Percentiles rank a stretch among this genome's conserved stretches.
Conservation (phyloP, 2,888 invertebrate species). For the Stictocephala bisonia region DNA sequence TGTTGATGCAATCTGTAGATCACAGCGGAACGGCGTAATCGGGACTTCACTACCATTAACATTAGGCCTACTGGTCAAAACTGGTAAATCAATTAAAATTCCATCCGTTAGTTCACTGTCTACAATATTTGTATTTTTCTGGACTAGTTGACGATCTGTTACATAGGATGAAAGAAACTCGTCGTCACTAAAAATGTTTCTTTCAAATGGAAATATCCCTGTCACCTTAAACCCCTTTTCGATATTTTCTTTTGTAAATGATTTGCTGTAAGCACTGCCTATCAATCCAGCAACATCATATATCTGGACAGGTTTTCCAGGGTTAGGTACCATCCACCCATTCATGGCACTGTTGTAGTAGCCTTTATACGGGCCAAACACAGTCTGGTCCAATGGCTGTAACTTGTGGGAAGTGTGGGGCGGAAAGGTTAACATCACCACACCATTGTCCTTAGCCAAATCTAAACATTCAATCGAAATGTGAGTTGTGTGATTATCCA, state of each 20-base stretch:
- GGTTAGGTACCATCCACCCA: slow-evolving; percentile 23
- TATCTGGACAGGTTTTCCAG: slow-evolving; percentile 18
- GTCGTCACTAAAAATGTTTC: slow-evolving; percentile 9
- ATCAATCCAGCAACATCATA: slow-evolving; percentile 31
- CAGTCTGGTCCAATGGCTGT: slow-evolving; percentile 18
- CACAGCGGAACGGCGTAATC: too few relatives aligned
- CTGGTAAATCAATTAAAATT: too few relatives aligned
- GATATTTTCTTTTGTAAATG: slow-evolving; percentile 18
- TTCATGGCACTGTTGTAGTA: slow-evolving; percentile 17
- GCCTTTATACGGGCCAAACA: slow-evolving; percentile 37
- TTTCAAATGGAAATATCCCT: slow-evolving; percentile 19
- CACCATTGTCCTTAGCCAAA: neutral
- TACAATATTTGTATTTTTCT: too few relatives aligned
- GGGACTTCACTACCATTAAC: too few relatives aligned
- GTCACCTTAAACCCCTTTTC: slow-evolving; percentile 18
- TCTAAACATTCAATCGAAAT: neutral
- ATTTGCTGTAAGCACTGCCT: neutral
- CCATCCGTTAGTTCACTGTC: too few relatives aligned
- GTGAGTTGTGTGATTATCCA: slow-evolving; percentile 14
- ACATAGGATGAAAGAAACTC: slow-evolving; percentile 20
- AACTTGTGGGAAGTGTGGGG: slow-evolving; percentile 48
- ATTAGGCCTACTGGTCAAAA: too few relatives aligned
- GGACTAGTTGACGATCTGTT: too few relatives aligned
- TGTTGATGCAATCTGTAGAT: too few relatives aligned
- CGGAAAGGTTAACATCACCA: neutral